A percentile compares a stretch with the other conserved stretches of the same genome.
Evolutionary conservation across 2,888 invertebrate genomes (phyloP).

Genomic region (Drosophila testacea): DNA sequence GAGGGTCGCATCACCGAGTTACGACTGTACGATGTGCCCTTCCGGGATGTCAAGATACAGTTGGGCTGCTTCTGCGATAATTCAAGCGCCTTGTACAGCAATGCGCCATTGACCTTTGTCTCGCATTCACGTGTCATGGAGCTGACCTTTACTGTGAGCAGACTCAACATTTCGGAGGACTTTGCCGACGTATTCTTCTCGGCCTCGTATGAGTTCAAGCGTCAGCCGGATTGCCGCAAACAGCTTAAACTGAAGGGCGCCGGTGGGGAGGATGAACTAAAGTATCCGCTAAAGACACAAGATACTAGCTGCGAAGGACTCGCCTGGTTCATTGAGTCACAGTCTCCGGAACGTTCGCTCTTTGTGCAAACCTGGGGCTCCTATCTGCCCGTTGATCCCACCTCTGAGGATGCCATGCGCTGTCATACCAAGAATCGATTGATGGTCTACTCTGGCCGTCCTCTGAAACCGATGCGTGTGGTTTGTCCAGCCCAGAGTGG

Average conservation of each 20-base stretch:
- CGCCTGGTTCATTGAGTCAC: constrained; percentile 92
- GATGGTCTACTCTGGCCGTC: constrained; percentile 92
- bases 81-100: constrained; percentile 86
- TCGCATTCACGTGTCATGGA: constrained; percentile 90
- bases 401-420: constrained; percentile 87
- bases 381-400: constrained; percentile 88
- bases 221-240: constrained; percentile 88
- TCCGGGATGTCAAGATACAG: constrained; percentile 89
- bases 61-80: constrained; percentile 94
- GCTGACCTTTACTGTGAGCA: constrained; percentile 90
- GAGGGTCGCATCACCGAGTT: constrained; percentile 86
- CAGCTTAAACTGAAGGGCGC: constrained; percentile 88
- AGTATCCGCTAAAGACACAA: constrained; percentile 88
- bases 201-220: constrained; percentile 89
- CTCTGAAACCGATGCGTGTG: constrained; percentile 86
- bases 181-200: constrained; percentile 93
- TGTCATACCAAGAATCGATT: constrained; percentile 93
- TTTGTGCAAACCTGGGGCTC: constrained; percentile 94
- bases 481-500: constrained; percentile 91
- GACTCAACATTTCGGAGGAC: constrained; percentile 92
- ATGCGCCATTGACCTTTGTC: constrained; percentile 88
- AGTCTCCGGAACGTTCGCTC: constrained; percentile 91
- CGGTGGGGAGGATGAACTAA: constrained; percentile 89
- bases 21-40: constrained; percentile 88
- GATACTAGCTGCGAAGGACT: constrained; percentile 85